These are phyloP conservation scores for Sclerurus mexicanus DNA, from an alignment of 2,113 vertebrate species.

Conservation along the genomic window DNA sequence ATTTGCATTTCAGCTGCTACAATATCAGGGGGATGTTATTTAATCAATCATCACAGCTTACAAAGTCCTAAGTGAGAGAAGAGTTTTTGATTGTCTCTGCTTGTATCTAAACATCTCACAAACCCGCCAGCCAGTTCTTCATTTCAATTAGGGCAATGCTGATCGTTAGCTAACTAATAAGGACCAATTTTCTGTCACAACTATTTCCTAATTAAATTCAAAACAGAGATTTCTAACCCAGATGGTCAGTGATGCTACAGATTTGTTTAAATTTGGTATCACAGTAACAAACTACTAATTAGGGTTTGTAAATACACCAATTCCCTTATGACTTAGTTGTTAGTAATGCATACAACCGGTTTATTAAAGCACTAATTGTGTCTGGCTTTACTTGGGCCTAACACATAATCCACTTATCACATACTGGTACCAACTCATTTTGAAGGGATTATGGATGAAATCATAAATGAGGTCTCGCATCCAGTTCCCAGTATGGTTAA, in stretches of 20 bases:
- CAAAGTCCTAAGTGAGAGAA: conserved; percentile 37
- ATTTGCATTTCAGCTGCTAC: conserved; percentile 35
- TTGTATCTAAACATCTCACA: conserved; percentile 52
- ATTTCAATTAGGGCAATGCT: conserved; percentile 78
- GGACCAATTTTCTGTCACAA: conserved; percentile 75
- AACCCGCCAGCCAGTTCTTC: conserved; percentile 60
- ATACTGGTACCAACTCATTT: conserved; percentile 78
- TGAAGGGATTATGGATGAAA: conserved; percentile 80
- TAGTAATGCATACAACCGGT: conserved; percentile 76
- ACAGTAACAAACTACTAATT: conserved; percentile 84
- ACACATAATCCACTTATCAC: conserved; percentile 82
- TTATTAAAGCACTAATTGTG: conserved; percentile 84
- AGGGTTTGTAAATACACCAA: conserved; percentile 81
- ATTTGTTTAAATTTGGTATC: conserved; percentile 83
- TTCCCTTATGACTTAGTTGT: conserved; percentile 73
- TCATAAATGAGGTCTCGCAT: conserved; percentile 68
- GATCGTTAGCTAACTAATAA: conserved; percentile 78
- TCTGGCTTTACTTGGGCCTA: conserved; percentile 79
- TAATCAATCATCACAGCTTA: not conserved
- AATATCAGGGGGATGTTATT: not conserved
- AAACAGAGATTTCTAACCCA: conserved; percentile 78
- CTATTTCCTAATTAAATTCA: conserved; percentile 83
- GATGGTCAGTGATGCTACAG: conserved; percentile 77
- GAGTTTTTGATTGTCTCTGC: conserved; percentile 53
- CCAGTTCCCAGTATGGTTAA: conserved; percentile 22